Evolutionary conservation across 2,113 vertebrate genomes (phyloP).

Genomic region (Sinocyclocheilus rhinocerous): DNA sequence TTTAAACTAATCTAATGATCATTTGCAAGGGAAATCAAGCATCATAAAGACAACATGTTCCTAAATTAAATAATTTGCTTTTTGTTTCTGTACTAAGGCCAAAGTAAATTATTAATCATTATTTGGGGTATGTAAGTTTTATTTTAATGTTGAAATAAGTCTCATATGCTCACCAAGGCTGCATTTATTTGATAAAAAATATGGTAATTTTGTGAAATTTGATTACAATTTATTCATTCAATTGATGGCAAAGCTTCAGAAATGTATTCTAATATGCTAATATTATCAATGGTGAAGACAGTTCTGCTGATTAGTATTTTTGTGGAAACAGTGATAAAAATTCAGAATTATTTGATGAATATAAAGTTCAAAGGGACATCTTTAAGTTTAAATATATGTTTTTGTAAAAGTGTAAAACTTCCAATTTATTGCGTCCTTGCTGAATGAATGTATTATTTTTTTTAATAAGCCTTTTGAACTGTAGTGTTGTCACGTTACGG

Average conservation of each 20-base stretch:
- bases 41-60: background rate
- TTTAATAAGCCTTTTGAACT: too few relatives aligned
- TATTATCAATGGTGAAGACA: background rate
- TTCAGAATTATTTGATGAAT: background rate
- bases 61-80: background rate
- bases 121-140: background rate
- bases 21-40: constrained; percentile 28
- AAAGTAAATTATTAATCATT: background rate
- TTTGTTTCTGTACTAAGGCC: background rate
- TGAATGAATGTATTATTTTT: too few relatives aligned
- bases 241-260: background rate
- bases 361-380: background rate
- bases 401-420: background rate
- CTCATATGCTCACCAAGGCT: background rate
- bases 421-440: too few relatives aligned
- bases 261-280: background rate
- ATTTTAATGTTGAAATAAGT: background rate
- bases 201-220: background rate
- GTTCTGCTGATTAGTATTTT: background rate
- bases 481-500: too few relatives aligned
- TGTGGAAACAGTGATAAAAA: background rate
- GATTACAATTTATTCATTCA: background rate
- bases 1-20: constrained; percentile 43
- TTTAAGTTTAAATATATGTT: too few relatives aligned
- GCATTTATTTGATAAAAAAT: background rate